These are phyloP conservation scores for Lithodes maja DNA, from an alignment of 2,888 invertebrate genomes.

Conservation along the genomic window DNA sequence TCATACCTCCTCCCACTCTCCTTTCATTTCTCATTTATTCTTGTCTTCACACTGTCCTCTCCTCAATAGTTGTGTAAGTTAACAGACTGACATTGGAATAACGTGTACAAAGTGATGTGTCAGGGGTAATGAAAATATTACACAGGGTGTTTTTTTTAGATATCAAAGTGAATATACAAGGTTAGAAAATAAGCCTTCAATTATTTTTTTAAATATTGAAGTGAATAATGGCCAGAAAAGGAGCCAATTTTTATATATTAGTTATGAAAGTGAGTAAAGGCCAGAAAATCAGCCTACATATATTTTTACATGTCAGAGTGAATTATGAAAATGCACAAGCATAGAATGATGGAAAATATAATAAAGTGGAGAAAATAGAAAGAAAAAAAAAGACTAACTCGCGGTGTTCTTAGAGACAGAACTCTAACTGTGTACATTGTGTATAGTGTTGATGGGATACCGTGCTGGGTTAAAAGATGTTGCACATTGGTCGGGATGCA, in stretches of 20 bases:
- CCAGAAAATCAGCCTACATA: not conserved
- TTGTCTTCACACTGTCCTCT: slow-evolving; percentile 41
- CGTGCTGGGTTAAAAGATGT: not conserved
- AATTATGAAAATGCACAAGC: slow-evolving; percentile 6
- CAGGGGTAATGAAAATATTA: slow-evolving; percentile 37
- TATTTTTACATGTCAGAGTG: not conserved
- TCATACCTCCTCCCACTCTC: slow-evolving; percentile 32
- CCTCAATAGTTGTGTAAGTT: slow-evolving; percentile 26
- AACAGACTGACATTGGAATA: slow-evolving; percentile 41
- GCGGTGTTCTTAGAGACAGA: slow-evolving; percentile 27
- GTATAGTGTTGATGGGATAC: slow-evolving; percentile 49
- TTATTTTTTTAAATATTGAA: not conserved
- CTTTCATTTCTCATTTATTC: slow-evolving; percentile 33
- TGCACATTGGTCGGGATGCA: slow-evolving; percentile 46
- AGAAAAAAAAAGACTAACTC: slow-evolving; percentile 19
- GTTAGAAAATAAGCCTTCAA: not conserved
- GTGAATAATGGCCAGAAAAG: too few relatives aligned
- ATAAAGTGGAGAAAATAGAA: not conserved
- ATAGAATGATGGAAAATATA: slow-evolving; percentile 17
- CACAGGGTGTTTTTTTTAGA: not conserved
- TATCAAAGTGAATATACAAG: not conserved
- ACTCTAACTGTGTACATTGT: slow-evolving; percentile 65
- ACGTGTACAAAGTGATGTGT: slow-evolving; percentile 42
- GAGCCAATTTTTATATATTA: not conserved
- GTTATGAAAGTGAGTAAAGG: not conserved